These are phyloP conservation scores for Hoplodrina blanda DNA, from an alignment of 2,888 invertebrate genomes.

Conservation along the genomic window DNA sequence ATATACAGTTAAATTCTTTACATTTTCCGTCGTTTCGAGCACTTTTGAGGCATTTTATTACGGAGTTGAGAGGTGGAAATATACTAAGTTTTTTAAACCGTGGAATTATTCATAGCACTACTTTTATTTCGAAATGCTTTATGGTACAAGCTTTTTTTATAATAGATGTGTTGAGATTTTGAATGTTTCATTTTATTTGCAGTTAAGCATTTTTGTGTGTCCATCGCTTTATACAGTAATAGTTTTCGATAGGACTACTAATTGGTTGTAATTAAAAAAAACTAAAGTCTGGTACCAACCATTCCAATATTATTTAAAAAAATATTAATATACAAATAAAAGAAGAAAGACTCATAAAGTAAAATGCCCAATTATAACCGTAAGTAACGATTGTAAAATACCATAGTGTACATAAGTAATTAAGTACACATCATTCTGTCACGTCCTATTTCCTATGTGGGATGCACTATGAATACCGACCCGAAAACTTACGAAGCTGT, in stretches of 20 bases:
- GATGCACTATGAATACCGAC: constrained; percentile 25
- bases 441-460: constrained; percentile 41
- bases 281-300: neutral
- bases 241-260: neutral
- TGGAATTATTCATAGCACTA: constrained; percentile 1
- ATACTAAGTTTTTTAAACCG: constrained; percentile 6
- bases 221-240: neutral
- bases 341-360: constrained; percentile 37
- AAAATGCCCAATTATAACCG: constrained; percentile 47
- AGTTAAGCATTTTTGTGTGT: neutral
- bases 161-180: neutral
- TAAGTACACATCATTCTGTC: constrained; percentile 26
- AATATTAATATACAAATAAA: constrained; percentile 26
- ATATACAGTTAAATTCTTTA: constrained; percentile 16
- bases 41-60: constrained; percentile 12
- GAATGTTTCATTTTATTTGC: neutral
- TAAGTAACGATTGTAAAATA: constrained; percentile 48
- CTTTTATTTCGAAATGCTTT: neutral
- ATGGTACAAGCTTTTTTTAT: neutral
- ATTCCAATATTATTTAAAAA: constrained; percentile 7
- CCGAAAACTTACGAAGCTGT: constrained; percentile 22
- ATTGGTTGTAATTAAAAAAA: neutral
- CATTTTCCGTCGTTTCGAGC: constrained; percentile 25
- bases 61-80: constrained; percentile 19
- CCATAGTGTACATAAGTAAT: constrained; percentile 16